A percentile compares a stretch with the other conserved stretches of the same genome.
phyloP scores from a whole-genome alignment of 2,888 invertebrate species.

The Lydus trimaculatus region DNA sequence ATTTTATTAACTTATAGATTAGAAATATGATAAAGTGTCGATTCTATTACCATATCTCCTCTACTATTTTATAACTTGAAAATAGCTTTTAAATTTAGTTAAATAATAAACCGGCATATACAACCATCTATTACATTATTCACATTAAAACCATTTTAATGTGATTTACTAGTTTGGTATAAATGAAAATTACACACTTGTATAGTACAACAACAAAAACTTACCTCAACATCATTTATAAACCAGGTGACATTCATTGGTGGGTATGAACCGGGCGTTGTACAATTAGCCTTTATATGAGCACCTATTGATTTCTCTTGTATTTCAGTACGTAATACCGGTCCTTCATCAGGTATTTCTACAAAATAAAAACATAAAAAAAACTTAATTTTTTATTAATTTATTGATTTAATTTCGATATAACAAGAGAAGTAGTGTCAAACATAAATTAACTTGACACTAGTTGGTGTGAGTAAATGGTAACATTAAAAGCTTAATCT shows the following conservation, averaged over 20 bases:
- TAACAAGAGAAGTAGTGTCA: constrained; percentile 28
- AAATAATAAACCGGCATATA: constrained; percentile 18
- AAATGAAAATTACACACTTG: background rate
- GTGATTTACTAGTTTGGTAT: background rate
- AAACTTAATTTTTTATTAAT: too few species aligned
- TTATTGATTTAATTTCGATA: background rate
- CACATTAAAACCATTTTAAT: background rate
- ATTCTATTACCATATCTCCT: background rate
- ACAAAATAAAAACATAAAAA: constrained; percentile 35
- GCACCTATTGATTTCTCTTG: constrained; percentile 63
- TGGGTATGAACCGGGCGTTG: constrained; percentile 65
- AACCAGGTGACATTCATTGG: constrained; percentile 66
- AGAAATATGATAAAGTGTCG: background rate
- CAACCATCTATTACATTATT: background rate
- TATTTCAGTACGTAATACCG: constrained; percentile 63
- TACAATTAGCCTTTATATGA: constrained; percentile 64
- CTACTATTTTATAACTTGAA: background rate
- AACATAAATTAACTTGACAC: constrained; percentile 13
- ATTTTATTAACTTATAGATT: constrained; percentile 1
- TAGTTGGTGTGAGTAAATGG: constrained; percentile 22
- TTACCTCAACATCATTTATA: constrained; percentile 64
- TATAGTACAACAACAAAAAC: constrained; percentile 33
- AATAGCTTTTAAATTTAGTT: constrained; percentile 2
- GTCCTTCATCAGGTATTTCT: constrained; percentile 65
- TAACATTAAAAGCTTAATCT: constrained; percentile 18